Conservation (phyloP, 2,888 invertebrate species). For the Parnassius mnemosyne region DNA sequence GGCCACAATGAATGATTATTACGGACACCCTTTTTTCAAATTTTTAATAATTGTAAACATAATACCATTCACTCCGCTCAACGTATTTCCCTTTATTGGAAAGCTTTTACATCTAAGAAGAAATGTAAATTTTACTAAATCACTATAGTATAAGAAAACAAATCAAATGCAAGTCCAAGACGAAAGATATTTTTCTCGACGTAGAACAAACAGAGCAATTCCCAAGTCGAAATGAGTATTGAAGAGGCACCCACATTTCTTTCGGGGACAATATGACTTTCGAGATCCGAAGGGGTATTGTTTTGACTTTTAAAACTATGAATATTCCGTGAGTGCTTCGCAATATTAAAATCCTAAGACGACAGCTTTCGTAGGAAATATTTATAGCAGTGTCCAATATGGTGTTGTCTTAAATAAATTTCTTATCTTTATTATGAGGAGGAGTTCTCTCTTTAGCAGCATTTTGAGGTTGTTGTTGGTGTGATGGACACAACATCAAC, state of each 20-base stretch:
- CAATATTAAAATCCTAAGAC: not conserved
- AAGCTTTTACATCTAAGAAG: too few relatives aligned
- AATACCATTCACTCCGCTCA: too few relatives aligned
- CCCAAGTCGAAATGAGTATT: not conserved
- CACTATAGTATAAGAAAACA: not conserved
- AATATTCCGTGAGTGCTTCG: not conserved
- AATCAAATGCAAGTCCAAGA: not conserved
- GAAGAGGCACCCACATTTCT: not conserved
- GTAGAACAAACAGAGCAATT: slow-evolving; percentile 1
- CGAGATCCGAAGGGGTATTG: slow-evolving; percentile 4
- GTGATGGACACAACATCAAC: too few relatives aligned
- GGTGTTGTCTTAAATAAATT: too few relatives aligned
- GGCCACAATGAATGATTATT: too few relatives aligned
- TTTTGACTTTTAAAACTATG: slow-evolving; percentile 13
- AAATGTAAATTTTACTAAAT: not conserved
- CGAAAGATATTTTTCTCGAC: not conserved
- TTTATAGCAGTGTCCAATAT: too few relatives aligned
- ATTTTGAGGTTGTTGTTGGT: too few relatives aligned
- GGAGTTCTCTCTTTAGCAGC: too few relatives aligned
- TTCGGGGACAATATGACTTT: not conserved
- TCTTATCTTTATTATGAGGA: too few relatives aligned
- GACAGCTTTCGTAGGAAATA: not conserved
- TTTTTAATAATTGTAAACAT: too few relatives aligned
- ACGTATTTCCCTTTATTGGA: too few relatives aligned
- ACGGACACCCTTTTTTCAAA: too few relatives aligned